Percentiles rank a stretch among this genome's conserved stretches.
Evolutionary conservation across 2,888 invertebrate species (phyloP).

Genomic region (Protula sp.): DNA sequence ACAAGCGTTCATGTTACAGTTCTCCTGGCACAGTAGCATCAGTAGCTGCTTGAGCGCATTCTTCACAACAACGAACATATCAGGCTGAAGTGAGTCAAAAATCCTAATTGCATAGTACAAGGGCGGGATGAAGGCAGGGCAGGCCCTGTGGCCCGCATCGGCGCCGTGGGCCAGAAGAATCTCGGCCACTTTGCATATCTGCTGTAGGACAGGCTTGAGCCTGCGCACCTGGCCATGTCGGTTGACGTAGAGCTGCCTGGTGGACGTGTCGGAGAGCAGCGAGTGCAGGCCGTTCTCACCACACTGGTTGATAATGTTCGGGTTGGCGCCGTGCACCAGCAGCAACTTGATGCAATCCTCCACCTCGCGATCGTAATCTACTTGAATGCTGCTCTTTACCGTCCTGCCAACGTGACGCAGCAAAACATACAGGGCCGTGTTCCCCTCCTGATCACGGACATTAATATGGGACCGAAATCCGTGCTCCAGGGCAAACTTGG

Average conservation of each 20-base stretch:
- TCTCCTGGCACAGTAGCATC: constrained; percentile 21
- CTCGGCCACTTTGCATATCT: constrained; percentile 24
- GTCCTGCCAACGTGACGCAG: constrained; percentile 26
- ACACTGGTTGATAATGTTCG: constrained; percentile 52
- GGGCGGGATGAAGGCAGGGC: constrained; percentile 21
- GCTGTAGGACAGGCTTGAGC: constrained; percentile 24
- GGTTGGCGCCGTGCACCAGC: constrained; percentile 46
- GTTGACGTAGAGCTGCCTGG: constrained; percentile 23
- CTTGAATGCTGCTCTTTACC: constrained; percentile 20
- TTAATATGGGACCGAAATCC: constrained; percentile 68
- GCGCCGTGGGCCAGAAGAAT: constrained; percentile 25
- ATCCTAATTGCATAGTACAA: constrained; percentile 28
- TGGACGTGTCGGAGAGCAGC: constrained; percentile 19
- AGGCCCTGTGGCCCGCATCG: constrained; percentile 16
- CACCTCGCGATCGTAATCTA: constrained; percentile 38
- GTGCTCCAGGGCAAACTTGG: constrained; percentile 66
- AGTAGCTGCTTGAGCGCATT: constrained; percentile 24
- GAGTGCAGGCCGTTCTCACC: constrained; percentile 68
- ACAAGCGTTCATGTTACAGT: constrained; percentile 20
- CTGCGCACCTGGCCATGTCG: constrained; percentile 24
- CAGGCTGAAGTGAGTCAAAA: constrained; percentile 27
- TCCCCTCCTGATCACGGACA: constrained; percentile 67
- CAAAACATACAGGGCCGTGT: constrained; percentile 61
- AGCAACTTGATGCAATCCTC: constrained; percentile 38
- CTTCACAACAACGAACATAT: constrained; percentile 27